Evolutionary conservation across 2,797 vertebrate species (phyloP).

Genomic region (Rhabdophis nuchalis): DNA sequence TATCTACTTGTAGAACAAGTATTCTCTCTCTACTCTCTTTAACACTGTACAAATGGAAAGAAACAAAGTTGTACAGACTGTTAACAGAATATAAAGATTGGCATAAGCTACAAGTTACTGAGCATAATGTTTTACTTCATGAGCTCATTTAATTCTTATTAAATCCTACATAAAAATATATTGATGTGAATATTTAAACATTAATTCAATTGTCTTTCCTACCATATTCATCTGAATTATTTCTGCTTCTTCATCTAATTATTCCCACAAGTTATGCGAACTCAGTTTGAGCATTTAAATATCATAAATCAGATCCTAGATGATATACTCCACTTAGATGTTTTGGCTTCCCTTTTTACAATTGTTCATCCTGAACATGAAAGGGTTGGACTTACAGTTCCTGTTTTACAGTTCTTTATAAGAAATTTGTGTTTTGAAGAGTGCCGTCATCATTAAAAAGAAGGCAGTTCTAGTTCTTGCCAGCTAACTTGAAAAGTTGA

Average conservation of each 20-base stretch:
- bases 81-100: conserved; percentile 41
- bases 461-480: conserved; percentile 22
- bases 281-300: conserved; percentile 39
- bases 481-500: conserved; percentile 3
- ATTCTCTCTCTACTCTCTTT: conserved; percentile 37
- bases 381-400: conserved; percentile 10
- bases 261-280: conserved; percentile 26
- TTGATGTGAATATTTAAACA: conserved; percentile 45
- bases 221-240: conserved; percentile 28
- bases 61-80: conserved; percentile 51
- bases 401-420: neutral
- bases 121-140: conserved; percentile 36
- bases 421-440: conserved; percentile 38
- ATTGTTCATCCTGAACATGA: conserved; percentile 8
- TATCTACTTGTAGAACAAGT: conserved; percentile 50
- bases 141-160: conserved; percentile 41
- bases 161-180: conserved; percentile 55
- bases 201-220: conserved; percentile 10
- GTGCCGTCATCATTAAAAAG: conserved; percentile 9
- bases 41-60: conserved; percentile 50
- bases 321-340: neutral
- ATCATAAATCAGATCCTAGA: conserved; percentile 35
- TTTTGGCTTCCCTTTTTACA: neutral
- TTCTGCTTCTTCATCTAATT: neutral
- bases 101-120: conserved; percentile 42